phyloP scores from a whole-genome alignment of 2,888 invertebrate genomes.

The Pelosia muscerda region DNA sequence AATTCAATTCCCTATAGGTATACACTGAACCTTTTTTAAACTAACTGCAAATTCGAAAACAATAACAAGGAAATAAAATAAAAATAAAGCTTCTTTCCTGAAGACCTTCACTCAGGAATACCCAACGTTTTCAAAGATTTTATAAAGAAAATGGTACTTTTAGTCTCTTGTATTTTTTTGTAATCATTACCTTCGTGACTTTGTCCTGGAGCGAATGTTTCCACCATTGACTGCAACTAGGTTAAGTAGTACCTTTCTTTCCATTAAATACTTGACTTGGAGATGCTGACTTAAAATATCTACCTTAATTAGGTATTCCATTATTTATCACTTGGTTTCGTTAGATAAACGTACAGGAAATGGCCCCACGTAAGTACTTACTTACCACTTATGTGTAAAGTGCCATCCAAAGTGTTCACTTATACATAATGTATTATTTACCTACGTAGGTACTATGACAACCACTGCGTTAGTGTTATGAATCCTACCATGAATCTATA shows the following conservation, averaged over 20 bases:
- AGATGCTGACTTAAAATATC: background rate
- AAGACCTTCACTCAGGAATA: background rate
- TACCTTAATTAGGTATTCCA: background rate
- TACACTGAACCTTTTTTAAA: background rate
- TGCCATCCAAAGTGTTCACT: too few relatives aligned
- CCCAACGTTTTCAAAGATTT: background rate
- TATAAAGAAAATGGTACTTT: background rate
- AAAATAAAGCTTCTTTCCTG: background rate
- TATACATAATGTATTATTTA: too few relatives aligned
- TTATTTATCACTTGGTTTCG: too few relatives aligned
- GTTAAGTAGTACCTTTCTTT: background rate
- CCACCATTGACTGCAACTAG: background rate
- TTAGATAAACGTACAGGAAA: too few relatives aligned
- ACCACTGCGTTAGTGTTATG: too few relatives aligned
- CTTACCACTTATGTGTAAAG: too few relatives aligned
- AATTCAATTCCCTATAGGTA: background rate
- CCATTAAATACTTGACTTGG: background rate
- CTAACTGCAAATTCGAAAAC: background rate
- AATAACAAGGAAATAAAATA: background rate
- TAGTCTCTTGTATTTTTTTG: background rate
- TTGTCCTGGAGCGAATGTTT: background rate
- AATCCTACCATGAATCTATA: too few relatives aligned
- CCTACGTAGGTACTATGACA: too few relatives aligned
- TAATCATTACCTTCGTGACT: background rate
- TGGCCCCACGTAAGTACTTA: too few relatives aligned